phyloP scores from a whole-genome alignment of 23 tunicate genomes.

The Aplidium turbinatum region DNA sequence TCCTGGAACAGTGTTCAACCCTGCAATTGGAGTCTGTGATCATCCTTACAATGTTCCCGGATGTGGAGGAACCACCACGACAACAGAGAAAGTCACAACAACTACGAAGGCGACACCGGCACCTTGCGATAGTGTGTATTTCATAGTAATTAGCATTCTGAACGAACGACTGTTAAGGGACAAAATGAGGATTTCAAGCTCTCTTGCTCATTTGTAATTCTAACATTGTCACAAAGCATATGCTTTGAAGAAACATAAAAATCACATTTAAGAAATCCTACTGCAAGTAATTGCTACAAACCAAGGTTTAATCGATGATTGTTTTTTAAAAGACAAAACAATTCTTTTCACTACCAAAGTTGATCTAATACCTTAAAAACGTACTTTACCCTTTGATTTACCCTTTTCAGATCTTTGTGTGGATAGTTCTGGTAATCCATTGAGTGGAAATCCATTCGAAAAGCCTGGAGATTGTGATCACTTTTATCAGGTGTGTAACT shows the following conservation, averaged over 20 bases:
- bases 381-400: not conserved
- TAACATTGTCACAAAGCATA: too few species aligned
- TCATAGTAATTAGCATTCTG: too few species aligned
- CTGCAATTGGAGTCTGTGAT: conserved; percentile 54
- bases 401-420: not conserved
- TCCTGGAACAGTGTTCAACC: conserved; percentile 44
- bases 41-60: conserved; percentile 62
- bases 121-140: not conserved
- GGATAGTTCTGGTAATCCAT: conserved; percentile 11
- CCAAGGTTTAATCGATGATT: not conserved
- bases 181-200: too few species aligned
- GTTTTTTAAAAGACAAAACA: conserved; percentile 28
- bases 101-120: not conserved
- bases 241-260: too few species aligned
- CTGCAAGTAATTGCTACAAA: not conserved
- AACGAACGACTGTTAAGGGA: too few species aligned
- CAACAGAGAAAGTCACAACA: conserved; percentile 31
- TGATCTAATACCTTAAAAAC: too few species aligned
- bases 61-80: conserved; percentile 46
- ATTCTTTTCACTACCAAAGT: too few species aligned
- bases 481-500: not conserved
- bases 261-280: not conserved
- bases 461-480: conserved; percentile 20
- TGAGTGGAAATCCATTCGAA: conserved; percentile 30
- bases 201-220: too few species aligned